Conservation (phyloP, 2,888 invertebrate species). For the Acrobasis repandana region DNA sequence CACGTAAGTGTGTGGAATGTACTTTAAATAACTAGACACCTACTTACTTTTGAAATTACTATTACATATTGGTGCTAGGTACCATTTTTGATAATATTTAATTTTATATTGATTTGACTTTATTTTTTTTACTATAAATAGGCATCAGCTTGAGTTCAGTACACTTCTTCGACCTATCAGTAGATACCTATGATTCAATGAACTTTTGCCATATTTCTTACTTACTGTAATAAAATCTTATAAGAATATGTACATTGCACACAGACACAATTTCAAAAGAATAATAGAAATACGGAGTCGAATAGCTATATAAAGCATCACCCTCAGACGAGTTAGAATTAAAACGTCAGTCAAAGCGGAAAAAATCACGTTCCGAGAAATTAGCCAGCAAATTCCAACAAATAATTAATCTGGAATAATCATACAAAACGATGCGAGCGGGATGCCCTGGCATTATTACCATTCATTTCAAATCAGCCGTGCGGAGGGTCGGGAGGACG, state of each 20-base stretch:
- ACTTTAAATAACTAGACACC: no score
- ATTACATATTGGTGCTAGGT: no score
- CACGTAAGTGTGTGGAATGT: no score
- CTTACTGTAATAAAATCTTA: neutral
- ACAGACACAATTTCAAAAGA: neutral
- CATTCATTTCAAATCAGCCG: conserved; percentile 83
- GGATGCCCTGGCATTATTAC: conserved; percentile 80
- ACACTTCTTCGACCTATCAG: no score
- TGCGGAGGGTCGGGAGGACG: conserved; percentile 67
- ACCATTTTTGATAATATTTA: no score
- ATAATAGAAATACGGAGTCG: neutral
- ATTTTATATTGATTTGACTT: no score
- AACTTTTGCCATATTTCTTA: no score
- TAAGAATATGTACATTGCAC: neutral
- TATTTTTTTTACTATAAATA: no score
- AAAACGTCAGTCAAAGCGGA: conserved; percentile 81
- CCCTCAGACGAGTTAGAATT: conserved; percentile 70
- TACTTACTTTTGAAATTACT: no score
- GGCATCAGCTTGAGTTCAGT: no score
- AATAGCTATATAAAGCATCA: conserved; percentile 27
- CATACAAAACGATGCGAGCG: conserved; percentile 81
- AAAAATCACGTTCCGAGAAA: conserved; percentile 80
- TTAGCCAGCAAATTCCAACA: conserved; percentile 80
- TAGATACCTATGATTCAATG: no score
- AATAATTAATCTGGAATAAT: conserved; percentile 83